These are phyloP conservation scores for Halesus radiatus DNA, from an alignment of 1,140 invertebrate species.

Conservation along the genomic window DNA sequence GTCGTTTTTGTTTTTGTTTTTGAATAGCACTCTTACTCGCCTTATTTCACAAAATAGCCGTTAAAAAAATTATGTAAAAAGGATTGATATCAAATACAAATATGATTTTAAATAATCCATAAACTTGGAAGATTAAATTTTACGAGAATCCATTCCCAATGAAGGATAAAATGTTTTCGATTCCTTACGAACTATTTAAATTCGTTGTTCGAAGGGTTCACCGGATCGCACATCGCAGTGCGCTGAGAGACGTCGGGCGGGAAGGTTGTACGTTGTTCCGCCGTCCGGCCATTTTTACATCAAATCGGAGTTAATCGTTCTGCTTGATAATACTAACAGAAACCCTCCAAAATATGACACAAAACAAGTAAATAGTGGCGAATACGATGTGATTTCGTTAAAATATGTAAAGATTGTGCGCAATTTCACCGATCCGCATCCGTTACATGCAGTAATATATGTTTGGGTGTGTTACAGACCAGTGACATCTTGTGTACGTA, in stretches of 20 bases:
- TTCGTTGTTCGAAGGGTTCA: not conserved
- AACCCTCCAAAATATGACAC: constrained; percentile 29
- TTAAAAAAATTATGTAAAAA: too few species aligned
- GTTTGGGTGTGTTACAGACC: constrained; percentile 47
- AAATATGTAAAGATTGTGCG: not conserved
- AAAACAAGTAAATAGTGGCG: not conserved
- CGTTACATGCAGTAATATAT: constrained; percentile 32
- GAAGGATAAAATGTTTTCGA: not conserved
- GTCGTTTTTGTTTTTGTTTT: too few species aligned
- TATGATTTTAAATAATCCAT: too few species aligned
- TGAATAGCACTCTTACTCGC: too few species aligned
- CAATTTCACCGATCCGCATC: not conserved
- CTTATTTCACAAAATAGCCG: too few species aligned
- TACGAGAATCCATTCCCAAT: too few species aligned
- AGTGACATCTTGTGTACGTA: constrained; percentile 36
- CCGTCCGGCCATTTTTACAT: constrained; percentile 16
- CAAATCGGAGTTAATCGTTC: constrained; percentile 2
- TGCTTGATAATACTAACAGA: constrained; percentile 32
- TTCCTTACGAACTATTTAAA: not conserved
- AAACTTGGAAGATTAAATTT: too few species aligned
- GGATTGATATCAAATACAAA: too few species aligned
- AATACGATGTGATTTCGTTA: constrained; percentile 17
- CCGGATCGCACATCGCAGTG: constrained; percentile 39
- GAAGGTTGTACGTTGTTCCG: constrained; percentile 31
- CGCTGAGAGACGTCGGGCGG: constrained; percentile 32